A percentile compares a stretch with the other conserved stretches of the same genome.
phyloP scores from a whole-genome alignment of 2,113 vertebrate species.

The Cepphus grylle region DNA sequence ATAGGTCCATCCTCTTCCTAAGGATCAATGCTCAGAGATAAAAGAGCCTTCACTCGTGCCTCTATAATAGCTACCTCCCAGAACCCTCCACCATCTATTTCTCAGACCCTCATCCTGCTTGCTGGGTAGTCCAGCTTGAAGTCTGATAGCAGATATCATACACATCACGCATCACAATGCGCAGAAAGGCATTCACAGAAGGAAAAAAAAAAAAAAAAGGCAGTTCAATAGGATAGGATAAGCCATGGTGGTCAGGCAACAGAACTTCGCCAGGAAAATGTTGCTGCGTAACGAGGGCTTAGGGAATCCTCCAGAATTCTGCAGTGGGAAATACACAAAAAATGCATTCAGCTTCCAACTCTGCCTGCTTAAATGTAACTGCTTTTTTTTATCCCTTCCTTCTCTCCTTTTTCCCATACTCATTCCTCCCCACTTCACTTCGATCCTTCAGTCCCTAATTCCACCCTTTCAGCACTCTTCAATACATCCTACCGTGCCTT shows the following conservation, averaged over 20 bases:
- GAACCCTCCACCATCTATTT: not conserved
- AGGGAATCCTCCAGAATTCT: no score
- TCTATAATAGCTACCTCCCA: not conserved
- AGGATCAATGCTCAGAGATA: not conserved
- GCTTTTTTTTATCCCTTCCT: not conserved
- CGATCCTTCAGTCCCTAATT: not conserved
- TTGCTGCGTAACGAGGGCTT: no score
- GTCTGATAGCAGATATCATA: not conserved
- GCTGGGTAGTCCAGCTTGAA: not conserved
- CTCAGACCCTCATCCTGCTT: not conserved
- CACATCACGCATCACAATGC: no score
- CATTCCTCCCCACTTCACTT: not conserved
- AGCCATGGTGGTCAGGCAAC: not conserved
- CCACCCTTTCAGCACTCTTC: not conserved
- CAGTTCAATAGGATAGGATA: not conserved
- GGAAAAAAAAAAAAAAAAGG: no score
- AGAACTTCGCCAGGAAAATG: not conserved
- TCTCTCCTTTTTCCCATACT: not conserved
- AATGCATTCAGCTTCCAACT: no score
- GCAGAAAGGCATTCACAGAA: not conserved
- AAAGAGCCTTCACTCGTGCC: not conserved
- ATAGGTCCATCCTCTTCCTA: not conserved
- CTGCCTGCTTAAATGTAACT: not conserved
- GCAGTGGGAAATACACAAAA: no score
- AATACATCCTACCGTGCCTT: rapidly evolving